A percentile compares a stretch with the other conserved stretches of the same genome.
phyloP scores from a whole-genome alignment of 2,888 invertebrate species.

The Oxytorus armatus region DNA sequence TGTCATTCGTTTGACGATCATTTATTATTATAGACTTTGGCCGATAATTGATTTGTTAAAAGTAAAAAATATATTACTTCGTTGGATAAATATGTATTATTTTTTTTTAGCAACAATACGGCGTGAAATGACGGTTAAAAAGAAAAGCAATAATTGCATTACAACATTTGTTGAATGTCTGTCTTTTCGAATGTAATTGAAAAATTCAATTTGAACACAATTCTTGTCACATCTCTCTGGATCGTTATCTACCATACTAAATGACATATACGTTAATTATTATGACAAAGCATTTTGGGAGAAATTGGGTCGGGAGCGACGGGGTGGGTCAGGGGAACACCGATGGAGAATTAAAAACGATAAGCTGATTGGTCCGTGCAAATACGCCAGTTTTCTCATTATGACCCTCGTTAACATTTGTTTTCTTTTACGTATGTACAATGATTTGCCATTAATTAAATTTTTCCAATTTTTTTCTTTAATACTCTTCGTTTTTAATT shows the following conservation, averaged over 20 bases:
- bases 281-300: slow-evolving; percentile 42
- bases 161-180: no score
- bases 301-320: slow-evolving; percentile 7
- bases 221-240: slow-evolving; percentile 15
- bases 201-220: no score
- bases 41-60: no score
- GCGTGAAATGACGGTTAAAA: neutral
- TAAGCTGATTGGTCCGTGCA: slow-evolving; percentile 66
- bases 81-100: no score
- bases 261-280: slow-evolving; percentile 38
- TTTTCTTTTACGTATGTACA: slow-evolving; percentile 61
- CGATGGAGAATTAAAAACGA: slow-evolving; percentile 34
- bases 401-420: slow-evolving; percentile 45
- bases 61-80: no score
- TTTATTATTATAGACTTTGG: no score
- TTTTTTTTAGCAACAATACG: no score
- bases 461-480: slow-evolving; percentile 2
- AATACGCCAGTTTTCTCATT: slow-evolving; percentile 62
- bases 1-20: no score
- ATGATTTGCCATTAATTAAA: slow-evolving; percentile 33
- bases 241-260: slow-evolving; percentile 28
- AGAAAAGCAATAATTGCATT: slow-evolving; percentile 8
- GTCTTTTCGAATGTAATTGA: no score
- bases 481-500: neutral
- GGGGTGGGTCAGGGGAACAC: neutral